Evolutionary conservation across 2,888 invertebrate species (phyloP).

Genomic region (Gymnocheta viridis): DNA sequence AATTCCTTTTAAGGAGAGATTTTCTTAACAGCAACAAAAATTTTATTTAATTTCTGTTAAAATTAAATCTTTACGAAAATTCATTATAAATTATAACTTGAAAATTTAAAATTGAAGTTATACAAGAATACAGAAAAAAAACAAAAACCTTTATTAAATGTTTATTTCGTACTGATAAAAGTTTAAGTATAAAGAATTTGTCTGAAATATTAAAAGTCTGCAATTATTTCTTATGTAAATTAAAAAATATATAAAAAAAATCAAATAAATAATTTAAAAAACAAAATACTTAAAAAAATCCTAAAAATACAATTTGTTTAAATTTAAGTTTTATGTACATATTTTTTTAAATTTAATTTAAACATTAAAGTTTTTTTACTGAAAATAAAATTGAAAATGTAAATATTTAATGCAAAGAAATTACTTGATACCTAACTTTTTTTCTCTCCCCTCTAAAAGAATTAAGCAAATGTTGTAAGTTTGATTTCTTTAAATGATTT

Average conservation of each 20-base stretch:
- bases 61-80: background rate
- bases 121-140: background rate
- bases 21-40: constrained; percentile 36
- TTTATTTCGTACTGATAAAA: constrained; percentile 70
- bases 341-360: background rate
- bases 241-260: constrained; percentile 45
- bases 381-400: background rate
- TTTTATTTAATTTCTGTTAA: background rate
- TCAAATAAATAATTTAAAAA: background rate
- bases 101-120: background rate
- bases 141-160: constrained; percentile 48
- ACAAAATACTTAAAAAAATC: constrained; percentile 5
- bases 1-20: constrained; percentile 62
- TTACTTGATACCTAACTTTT: constrained; percentile 42
- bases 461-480: no score
- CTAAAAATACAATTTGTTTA: constrained; percentile 10
- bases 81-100: background rate
- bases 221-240: constrained; percentile 72
- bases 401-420: constrained; percentile 29
- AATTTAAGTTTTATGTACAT: constrained; percentile 26
- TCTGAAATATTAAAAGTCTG: constrained; percentile 75
- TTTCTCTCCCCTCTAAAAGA: constrained; percentile 7
- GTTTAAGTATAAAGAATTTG: constrained; percentile 69
- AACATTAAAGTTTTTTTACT: background rate
- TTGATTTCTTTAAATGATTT: no score